These are phyloP conservation scores for Beris chalybata DNA, from an alignment of 2,888 invertebrate genomes.

Conservation along the genomic window DNA sequence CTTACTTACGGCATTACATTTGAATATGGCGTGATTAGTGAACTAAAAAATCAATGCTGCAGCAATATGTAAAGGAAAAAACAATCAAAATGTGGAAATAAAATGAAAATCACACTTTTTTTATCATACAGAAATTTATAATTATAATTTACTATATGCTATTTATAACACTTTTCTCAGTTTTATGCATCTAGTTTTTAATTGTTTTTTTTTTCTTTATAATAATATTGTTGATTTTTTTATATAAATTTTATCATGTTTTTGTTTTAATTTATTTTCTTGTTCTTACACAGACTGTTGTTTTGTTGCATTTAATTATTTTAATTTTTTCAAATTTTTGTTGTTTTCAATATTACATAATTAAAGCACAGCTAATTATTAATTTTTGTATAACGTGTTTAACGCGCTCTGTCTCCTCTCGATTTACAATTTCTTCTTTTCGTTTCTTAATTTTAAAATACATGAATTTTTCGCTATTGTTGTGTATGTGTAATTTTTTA, in stretches of 20 bases:
- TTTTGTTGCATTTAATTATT: constrained; percentile 7
- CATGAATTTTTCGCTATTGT: not conserved
- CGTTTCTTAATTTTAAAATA: constrained; percentile 4
- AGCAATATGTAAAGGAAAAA: no score
- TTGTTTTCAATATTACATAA: constrained; percentile 21
- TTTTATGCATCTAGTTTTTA: constrained; percentile 4
- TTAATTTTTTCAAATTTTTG: constrained; percentile 3
- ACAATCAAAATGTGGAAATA: no score
- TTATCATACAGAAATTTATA: constrained; percentile 20
- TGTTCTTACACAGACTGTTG: not conserved
- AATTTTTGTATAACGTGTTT: no score
- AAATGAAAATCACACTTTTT: no score
- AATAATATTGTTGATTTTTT: constrained; percentile 12
- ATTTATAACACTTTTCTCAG: constrained; percentile 15
- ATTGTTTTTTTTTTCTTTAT: constrained; percentile 7
- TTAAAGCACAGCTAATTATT: constrained; percentile 21
- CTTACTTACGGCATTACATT: no score
- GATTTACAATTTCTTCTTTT: not conserved
- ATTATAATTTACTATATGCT: constrained; percentile 30
- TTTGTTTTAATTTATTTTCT: no score
- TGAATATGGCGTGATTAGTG: no score
- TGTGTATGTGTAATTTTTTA: not conserved
- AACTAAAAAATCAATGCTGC: no score
- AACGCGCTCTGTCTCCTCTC: not conserved
- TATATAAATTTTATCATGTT: no score